Evolutionary conservation across 1,140 invertebrate species (phyloP).

Genomic region (Hestina assimilis): DNA sequence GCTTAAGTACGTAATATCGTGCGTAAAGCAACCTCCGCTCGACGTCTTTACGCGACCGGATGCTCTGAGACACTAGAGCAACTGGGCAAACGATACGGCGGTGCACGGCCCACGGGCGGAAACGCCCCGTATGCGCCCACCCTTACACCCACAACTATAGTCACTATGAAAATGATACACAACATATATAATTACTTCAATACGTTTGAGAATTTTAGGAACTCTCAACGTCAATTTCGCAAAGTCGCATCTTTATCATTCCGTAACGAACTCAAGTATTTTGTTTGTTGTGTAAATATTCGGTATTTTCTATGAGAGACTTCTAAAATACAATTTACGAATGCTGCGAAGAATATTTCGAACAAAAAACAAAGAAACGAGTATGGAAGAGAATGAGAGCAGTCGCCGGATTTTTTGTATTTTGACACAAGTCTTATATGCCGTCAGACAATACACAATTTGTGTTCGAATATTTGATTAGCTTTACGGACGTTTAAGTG

Average conservation of each 20-base stretch:
- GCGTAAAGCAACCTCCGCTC: not conserved
- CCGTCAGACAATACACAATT: too few species aligned
- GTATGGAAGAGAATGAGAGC: too few species aligned
- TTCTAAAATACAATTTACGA: constrained; percentile 1
- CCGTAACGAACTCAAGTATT: not conserved
- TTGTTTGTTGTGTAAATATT: constrained; percentile 1
- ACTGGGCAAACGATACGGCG: not conserved
- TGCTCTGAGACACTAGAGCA: not conserved
- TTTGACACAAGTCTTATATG: too few species aligned
- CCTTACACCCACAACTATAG: not conserved
- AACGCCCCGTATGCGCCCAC: not conserved
- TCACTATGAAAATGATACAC: not conserved
- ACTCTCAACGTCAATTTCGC: not conserved
- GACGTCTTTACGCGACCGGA: not conserved
- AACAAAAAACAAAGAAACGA: too few species aligned
- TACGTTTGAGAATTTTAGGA: not conserved
- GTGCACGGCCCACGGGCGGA: not conserved
- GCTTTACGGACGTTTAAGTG: too few species aligned
- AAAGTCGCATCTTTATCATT: not conserved
- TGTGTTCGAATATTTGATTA: too few species aligned
- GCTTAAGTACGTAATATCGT: too few species aligned
- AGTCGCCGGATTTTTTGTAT: too few species aligned
- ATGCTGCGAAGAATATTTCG: too few species aligned
- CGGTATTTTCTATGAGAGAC: not conserved
- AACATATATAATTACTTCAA: not conserved